Conservation (phyloP, 2,888 invertebrate genomes). For the Penaeus monodon region DNA sequence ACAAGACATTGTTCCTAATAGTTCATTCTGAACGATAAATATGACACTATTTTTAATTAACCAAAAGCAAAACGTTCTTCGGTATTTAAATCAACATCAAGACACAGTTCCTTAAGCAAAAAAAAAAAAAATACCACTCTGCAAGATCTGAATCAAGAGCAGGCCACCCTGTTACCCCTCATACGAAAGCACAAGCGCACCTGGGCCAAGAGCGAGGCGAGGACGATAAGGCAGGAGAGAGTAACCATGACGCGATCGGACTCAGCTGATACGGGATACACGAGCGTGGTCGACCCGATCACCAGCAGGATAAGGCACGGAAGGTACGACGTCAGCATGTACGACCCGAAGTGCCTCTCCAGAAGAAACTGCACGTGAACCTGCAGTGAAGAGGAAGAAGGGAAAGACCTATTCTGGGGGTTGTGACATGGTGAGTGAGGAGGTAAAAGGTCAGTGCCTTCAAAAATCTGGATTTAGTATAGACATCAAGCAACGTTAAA, state of each 20-base stretch:
- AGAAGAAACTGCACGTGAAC: conserved; percentile 37
- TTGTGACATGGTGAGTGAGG: too few species aligned
- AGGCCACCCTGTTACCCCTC: not conserved
- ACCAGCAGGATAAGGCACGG: conserved; percentile 51
- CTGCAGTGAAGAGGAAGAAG: not conserved
- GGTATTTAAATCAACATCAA: too few species aligned
- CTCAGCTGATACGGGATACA: conserved; percentile 38
- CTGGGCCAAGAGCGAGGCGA: conserved; percentile 51
- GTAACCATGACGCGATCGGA: conserved; percentile 49
- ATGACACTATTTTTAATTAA: too few species aligned
- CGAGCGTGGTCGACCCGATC: conserved; percentile 40
- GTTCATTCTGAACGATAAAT: too few species aligned
- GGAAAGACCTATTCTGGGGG: not conserved
- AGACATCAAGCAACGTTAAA: too few species aligned
- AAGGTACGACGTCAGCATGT: conserved; percentile 45
- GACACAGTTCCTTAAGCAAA: not conserved
- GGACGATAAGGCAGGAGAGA: conserved; percentile 53
- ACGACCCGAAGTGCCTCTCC: conserved; percentile 47
- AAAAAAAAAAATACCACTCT: not conserved
- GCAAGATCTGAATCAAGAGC: not conserved
- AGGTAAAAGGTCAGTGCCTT: too few species aligned
- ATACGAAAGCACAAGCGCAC: not conserved
- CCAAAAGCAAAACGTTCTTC: too few species aligned
- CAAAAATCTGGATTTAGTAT: too few species aligned
- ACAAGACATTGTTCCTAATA: too few species aligned